Percentiles rank a stretch among this genome's conserved stretches.
These are phyloP conservation scores for Periophthalmus modestus DNA, from an alignment of 2,113 vertebrate species.

Conservation along the genomic window DNA sequence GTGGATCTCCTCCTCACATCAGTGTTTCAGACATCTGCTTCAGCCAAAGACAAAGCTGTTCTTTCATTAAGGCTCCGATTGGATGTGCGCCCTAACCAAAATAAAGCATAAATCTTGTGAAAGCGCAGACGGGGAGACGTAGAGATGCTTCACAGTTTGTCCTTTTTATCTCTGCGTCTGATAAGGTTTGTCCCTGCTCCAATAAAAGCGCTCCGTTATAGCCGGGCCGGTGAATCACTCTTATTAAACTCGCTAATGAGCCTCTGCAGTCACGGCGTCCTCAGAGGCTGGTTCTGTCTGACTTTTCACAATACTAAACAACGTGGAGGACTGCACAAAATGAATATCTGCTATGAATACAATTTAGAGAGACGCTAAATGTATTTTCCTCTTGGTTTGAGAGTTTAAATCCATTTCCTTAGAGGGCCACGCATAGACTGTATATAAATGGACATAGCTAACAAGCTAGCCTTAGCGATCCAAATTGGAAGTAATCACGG, in stretches of 20 bases:
- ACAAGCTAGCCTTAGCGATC: too few species aligned
- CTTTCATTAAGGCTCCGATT: conserved; percentile 17
- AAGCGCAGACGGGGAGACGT: conserved; percentile 21
- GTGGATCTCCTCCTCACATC: neutral
- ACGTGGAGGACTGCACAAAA: neutral
- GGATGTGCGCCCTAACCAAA: conserved; percentile 21
- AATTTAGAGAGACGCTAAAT: too few species aligned
- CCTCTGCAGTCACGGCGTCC: conserved; percentile 13
- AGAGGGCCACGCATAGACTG: too few species aligned
- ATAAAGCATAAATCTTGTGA: conserved; percentile 12
- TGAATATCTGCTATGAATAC: too few species aligned
- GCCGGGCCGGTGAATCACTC: conserved; percentile 43
- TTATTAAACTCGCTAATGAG: conserved; percentile 57
- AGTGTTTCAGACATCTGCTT: neutral
- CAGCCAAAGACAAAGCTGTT: conserved; percentile 6
- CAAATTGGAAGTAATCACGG: too few species aligned
- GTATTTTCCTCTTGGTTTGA: too few species aligned
- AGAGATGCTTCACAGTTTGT: conserved; percentile 42
- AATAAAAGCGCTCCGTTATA: conserved; percentile 49
- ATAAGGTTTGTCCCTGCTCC: conserved; percentile 48
- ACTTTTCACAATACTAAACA: neutral
- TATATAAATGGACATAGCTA: too few species aligned
- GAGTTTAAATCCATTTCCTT: too few species aligned
- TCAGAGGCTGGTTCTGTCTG: neutral
- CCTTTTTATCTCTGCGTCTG: conserved; percentile 46